These are phyloP conservation scores for Crocidura indochinensis DNA, from an alignment of 2,797 vertebrate genomes.

Conservation along the genomic window DNA sequence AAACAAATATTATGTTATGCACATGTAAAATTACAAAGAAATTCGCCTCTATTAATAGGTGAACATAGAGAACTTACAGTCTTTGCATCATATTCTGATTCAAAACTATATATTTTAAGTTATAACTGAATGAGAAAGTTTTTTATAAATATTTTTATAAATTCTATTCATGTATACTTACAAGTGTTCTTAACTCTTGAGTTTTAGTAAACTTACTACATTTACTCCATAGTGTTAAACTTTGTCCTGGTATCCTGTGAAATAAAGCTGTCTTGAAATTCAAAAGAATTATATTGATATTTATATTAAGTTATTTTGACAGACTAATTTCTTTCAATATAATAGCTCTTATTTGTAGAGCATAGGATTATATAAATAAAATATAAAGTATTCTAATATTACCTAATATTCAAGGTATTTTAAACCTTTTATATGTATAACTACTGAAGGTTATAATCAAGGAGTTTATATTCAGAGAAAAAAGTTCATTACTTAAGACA, in stretches of 20 bases:
- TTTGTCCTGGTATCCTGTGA: neutral
- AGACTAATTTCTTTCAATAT: neutral
- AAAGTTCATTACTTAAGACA: slow-evolving; percentile 47
- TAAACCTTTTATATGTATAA: slow-evolving; percentile 38
- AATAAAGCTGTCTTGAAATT: slow-evolving; percentile 41
- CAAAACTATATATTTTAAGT: slow-evolving; percentile 40
- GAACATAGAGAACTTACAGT: neutral
- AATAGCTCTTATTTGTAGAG: no score
- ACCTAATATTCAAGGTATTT: slow-evolving; percentile 74
- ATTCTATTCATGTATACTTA: slow-evolving; percentile 50
- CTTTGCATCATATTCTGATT: neutral
- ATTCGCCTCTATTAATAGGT: neutral
- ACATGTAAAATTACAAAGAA: neutral
- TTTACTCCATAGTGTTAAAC: neutral
- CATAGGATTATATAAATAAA: no score
- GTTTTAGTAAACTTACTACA: slow-evolving; percentile 61
- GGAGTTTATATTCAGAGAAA: slow-evolving; percentile 57
- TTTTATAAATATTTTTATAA: slow-evolving; percentile 71
- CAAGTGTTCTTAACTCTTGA: slow-evolving; percentile 70
- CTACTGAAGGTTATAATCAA: slow-evolving; percentile 64
- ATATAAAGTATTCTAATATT: slow-evolving; percentile 48
- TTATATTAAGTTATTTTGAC: slow-evolving; percentile 77
- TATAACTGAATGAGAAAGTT: slow-evolving; percentile 24
- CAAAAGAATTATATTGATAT: slow-evolving; percentile 64
- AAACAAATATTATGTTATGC: neutral